These are phyloP conservation scores for Equus przewalskii DNA, from an alignment of 2,113 vertebrate genomes.

Conservation along the genomic window DNA sequence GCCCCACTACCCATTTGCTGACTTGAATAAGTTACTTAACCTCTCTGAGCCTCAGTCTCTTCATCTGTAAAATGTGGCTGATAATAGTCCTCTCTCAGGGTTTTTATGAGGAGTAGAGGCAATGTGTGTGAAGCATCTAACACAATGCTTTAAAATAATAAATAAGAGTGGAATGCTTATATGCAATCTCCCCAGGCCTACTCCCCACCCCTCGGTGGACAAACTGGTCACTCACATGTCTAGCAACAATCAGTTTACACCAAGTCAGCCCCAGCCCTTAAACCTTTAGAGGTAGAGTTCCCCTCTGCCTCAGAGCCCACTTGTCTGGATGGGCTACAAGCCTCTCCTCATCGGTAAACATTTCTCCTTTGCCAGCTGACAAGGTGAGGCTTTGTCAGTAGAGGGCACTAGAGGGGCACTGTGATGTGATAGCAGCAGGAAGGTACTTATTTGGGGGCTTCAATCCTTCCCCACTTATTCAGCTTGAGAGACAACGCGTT, in stretches of 20 bases:
- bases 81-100: background rate
- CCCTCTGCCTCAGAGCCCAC: background rate
- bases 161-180: background rate
- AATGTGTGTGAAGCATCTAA: background rate
- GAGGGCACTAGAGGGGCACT: background rate
- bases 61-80: background rate
- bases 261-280: background rate
- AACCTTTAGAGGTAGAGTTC: background rate
- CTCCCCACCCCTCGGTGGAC: background rate
- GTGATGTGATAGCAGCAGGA: too few species aligned
- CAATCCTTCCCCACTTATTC: background rate
- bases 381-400: background rate
- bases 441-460: background rate
- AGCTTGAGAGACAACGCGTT: background rate
- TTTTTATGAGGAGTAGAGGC: background rate
- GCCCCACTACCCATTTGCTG: background rate
- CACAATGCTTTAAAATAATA: background rate
- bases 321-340: background rate
- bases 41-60: background rate
- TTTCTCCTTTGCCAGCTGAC: too few species aligned
- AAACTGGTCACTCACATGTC: background rate
- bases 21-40: background rate
- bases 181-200: background rate
- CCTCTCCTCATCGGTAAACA: background rate
- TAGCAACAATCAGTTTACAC: background rate